Conservation (phyloP, 2,113 vertebrate species). For the Oryctolagus cuniculus region DNA sequence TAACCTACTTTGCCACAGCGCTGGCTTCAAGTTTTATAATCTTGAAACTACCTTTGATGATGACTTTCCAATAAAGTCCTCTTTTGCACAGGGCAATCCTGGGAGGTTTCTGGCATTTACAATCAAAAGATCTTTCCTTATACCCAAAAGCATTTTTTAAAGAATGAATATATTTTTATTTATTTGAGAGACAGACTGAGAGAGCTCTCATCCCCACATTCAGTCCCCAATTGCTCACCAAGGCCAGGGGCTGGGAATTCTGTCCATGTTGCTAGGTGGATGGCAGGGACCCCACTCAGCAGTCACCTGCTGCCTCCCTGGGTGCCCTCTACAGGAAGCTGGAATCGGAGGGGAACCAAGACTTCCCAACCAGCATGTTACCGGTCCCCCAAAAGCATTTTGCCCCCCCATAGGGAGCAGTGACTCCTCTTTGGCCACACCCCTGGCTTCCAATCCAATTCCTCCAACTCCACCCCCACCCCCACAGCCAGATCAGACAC, state of each 20-base stretch:
- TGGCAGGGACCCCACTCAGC: too few relatives aligned
- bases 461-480: not conserved
- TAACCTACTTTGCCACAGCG: too few relatives aligned
- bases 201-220: too few relatives aligned
- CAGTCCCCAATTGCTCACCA: too few relatives aligned
- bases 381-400: not conserved
- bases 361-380: too few relatives aligned
- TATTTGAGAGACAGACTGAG: too few relatives aligned
- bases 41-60: not conserved
- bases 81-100: not conserved
- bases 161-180: too few relatives aligned
- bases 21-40: not conserved
- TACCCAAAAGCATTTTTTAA: not conserved
- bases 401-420: not conserved
- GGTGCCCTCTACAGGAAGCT: too few relatives aligned
- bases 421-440: not conserved
- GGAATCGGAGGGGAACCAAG: too few relatives aligned
- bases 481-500: not conserved
- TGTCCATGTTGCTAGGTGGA: too few relatives aligned
- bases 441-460: not conserved
- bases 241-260: too few relatives aligned
- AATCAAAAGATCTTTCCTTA: conserved; percentile 33
- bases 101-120: conserved; percentile 27
- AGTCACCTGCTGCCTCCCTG: too few relatives aligned
- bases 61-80: not conserved